Evolutionary conservation across 2,797 vertebrate genomes (phyloP).

Genomic region (Pseudopleuronectes americanus): DNA sequence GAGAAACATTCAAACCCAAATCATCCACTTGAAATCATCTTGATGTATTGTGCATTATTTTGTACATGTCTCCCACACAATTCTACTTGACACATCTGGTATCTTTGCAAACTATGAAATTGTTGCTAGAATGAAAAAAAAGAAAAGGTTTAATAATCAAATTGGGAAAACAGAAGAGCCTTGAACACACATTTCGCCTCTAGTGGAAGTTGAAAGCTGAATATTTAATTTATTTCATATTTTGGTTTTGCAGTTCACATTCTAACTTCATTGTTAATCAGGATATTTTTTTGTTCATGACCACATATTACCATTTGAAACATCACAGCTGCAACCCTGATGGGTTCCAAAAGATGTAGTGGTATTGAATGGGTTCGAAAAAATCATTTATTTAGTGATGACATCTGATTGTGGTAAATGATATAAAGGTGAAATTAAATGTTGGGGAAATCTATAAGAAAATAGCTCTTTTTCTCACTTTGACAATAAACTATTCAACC

Average conservation of each 20-base stretch:
- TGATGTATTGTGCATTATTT: neutral
- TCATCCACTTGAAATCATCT: constrained; percentile 16
- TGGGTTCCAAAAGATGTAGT: neutral
- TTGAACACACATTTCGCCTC: too few relatives aligned
- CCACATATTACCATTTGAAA: neutral
- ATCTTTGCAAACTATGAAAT: constrained; percentile 1
- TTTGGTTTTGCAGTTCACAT: neutral
- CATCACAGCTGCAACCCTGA: neutral
- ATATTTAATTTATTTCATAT: neutral
- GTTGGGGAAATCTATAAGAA: neutral
- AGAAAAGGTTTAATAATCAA: too few relatives aligned
- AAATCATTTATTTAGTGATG: neutral
- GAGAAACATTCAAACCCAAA: too few relatives aligned
- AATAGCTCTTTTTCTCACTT: neutral
- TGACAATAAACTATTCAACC: neutral
- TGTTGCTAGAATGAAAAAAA: neutral
- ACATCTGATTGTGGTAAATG: constrained; percentile 1
- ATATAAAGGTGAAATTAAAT: neutral
- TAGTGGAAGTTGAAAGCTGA: too few relatives aligned
- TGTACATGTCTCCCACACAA: too few relatives aligned
- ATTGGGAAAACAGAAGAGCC: too few relatives aligned
- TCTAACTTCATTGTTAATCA: too few relatives aligned
- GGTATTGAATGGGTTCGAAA: neutral
- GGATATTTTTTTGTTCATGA: too few relatives aligned
- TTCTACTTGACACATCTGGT: neutral